Percentiles rank a stretch among this genome's conserved stretches.
phyloP scores from a whole-genome alignment of 2,888 invertebrate species.

The Drosophila parthenogenetica region DNA sequence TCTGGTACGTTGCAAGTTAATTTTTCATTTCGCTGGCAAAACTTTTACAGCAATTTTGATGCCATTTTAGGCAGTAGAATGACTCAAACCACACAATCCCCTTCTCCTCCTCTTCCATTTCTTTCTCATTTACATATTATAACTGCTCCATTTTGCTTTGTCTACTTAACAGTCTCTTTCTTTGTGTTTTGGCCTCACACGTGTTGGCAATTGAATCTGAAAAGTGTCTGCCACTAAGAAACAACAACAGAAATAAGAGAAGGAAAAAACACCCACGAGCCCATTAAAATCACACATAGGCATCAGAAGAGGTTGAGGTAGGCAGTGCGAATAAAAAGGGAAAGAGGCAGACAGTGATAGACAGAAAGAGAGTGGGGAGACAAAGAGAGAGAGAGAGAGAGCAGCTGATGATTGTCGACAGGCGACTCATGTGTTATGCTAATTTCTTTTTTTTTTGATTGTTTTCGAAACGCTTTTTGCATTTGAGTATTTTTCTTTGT shows the following conservation, averaged over 20 bases:
- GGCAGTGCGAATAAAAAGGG: not conserved
- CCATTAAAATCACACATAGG: constrained; percentile 60
- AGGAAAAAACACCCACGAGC: constrained; percentile 59
- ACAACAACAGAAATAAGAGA: constrained; percentile 1
- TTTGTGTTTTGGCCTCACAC: constrained; percentile 58
- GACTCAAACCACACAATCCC: not conserved
- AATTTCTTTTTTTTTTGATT: constrained; percentile 68
- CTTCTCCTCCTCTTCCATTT: not conserved
- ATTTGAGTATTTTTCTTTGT: constrained; percentile 20
- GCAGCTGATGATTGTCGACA: constrained; percentile 43
- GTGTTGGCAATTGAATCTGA: constrained; percentile 73
- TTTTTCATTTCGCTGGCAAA: constrained; percentile 36
- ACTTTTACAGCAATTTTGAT: constrained; percentile 24
- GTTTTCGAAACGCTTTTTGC: constrained; percentile 54
- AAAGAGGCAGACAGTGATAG: not conserved
- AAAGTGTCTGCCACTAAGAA: constrained; percentile 47
- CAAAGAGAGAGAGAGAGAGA: constrained; percentile 10
- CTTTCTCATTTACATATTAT: not conserved
- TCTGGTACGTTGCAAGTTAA: constrained; percentile 42
- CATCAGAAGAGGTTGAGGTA: constrained; percentile 6
- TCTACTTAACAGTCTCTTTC: constrained; percentile 7
- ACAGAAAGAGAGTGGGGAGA: constrained; percentile 7
- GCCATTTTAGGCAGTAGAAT: constrained; percentile 20
- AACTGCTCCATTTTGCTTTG: constrained; percentile 33
- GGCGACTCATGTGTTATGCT: constrained; percentile 66